These are phyloP conservation scores for Mobula hypostoma DNA, from an alignment of 2,113 vertebrate genomes.

Conservation along the genomic window DNA sequence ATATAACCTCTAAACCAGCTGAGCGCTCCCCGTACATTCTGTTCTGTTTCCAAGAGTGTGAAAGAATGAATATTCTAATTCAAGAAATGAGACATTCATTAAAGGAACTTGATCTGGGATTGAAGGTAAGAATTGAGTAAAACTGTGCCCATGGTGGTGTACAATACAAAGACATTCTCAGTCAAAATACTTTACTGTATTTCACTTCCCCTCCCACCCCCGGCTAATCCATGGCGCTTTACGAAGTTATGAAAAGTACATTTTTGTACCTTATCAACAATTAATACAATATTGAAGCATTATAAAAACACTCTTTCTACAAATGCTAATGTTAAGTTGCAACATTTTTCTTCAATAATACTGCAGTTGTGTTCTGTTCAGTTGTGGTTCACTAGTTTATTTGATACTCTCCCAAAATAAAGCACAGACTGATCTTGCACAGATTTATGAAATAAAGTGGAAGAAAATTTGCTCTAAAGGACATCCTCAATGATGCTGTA, in stretches of 20 bases:
- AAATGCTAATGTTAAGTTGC: background rate
- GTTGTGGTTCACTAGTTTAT: background rate
- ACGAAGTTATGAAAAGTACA: background rate
- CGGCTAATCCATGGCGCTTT: background rate
- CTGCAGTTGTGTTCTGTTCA: background rate
- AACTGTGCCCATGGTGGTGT: background rate
- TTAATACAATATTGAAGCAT: background rate
- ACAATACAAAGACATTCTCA: background rate
- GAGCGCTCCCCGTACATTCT: slow-evolving; percentile 60
- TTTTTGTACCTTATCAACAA: background rate
- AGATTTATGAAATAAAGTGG: background rate
- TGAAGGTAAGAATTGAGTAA: slow-evolving; percentile 51
- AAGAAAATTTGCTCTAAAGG: background rate
- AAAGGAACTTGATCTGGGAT: slow-evolving; percentile 61
- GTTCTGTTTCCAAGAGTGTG: slow-evolving; percentile 68
- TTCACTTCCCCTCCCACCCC: background rate
- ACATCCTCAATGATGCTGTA: background rate
- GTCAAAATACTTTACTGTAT: background rate
- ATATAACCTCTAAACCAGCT: slow-evolving; percentile 62
- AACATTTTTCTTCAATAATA: background rate
- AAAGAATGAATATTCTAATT: slow-evolving; percentile 61
- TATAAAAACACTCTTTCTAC: background rate
- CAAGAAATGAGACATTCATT: slow-evolving; percentile 59
- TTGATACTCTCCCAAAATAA: background rate
- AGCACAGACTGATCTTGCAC: background rate